Percentiles rank a stretch among this genome's conserved stretches.
Evolutionary conservation across 2,797 vertebrate species (phyloP).

Genomic region (Malurus splendens): DNA sequence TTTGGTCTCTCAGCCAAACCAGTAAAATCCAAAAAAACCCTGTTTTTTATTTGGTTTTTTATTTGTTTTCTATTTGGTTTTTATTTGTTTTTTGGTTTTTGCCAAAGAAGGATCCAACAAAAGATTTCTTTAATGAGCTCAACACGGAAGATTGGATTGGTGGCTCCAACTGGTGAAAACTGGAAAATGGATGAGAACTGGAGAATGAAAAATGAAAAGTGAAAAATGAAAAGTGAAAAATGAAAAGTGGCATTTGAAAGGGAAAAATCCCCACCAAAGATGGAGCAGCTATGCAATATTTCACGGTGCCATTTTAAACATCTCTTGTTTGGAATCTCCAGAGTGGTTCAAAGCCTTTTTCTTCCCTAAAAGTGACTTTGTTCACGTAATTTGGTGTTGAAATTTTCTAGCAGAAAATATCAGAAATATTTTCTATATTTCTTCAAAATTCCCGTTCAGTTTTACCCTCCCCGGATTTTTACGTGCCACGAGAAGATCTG

Average conservation of each 20-base stretch:
- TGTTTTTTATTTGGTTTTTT: too few species aligned
- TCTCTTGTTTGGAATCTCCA: background rate
- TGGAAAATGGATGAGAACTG: background rate
- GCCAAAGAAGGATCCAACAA: background rate
- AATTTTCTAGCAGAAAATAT: background rate
- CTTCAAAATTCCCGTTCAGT: background rate
- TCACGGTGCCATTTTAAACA: background rate
- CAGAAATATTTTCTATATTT: too few species aligned
- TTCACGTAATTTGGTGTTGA: background rate
- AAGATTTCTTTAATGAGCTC: background rate
- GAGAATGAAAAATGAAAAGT: background rate
- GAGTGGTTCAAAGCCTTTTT: background rate
- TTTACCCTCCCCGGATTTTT: background rate
- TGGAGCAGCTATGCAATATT: background rate
- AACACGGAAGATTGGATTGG: background rate
- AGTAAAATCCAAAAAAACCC: background rate
- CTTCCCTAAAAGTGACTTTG: background rate
- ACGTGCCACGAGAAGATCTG: background rate
- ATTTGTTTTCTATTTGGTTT: too few species aligned
- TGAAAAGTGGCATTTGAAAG: background rate
- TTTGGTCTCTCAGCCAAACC: background rate
- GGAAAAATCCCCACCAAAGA: rapidly evolving
- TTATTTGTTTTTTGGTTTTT: too few species aligned
- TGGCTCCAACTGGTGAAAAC: background rate
- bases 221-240: too few species aligned